Conservation (phyloP, 2,888 invertebrate species). For the Alcis repandata region DNA sequence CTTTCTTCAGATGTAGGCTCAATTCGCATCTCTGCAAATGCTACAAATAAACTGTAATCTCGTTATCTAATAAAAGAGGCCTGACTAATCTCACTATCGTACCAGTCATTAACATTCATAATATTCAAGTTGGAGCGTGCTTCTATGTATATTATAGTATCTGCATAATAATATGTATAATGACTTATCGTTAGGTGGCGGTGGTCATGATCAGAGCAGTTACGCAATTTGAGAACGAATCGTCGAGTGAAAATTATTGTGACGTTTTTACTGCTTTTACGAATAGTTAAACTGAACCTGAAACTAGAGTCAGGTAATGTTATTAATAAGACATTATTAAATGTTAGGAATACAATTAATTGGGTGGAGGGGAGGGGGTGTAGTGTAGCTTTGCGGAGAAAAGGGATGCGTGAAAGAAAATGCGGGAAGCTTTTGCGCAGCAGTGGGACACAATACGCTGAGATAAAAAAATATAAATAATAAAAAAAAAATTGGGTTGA, state of each 20-base stretch:
- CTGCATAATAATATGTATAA: constrained; percentile 16
- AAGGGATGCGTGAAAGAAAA: no score
- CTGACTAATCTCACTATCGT: constrained; percentile 30
- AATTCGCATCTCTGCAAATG: not conserved
- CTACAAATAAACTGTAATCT: not conserved
- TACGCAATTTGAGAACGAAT: constrained; percentile 14
- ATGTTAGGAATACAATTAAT: no score
- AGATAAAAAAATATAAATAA: no score
- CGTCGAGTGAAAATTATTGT: not conserved
- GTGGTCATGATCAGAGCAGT: constrained; percentile 10
- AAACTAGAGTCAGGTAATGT: no score
- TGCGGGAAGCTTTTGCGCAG: no score
- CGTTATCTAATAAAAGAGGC: constrained; percentile 21
- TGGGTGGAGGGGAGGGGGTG: no score
- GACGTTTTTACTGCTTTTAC: constrained; percentile 4
- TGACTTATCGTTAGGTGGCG: constrained; percentile 7
- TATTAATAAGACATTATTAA: no score
- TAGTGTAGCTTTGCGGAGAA: no score
- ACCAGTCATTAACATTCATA: constrained; percentile 16
- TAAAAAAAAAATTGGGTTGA: not conserved
- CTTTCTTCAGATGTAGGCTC: not conserved
- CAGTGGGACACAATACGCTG: no score
- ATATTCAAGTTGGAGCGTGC: constrained; percentile 14
- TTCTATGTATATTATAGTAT: constrained; percentile 18
- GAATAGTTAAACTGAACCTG: not conserved